These are phyloP conservation scores for Scaeva pyrastri DNA, from an alignment of 2,888 invertebrate species.

Conservation along the genomic window DNA sequence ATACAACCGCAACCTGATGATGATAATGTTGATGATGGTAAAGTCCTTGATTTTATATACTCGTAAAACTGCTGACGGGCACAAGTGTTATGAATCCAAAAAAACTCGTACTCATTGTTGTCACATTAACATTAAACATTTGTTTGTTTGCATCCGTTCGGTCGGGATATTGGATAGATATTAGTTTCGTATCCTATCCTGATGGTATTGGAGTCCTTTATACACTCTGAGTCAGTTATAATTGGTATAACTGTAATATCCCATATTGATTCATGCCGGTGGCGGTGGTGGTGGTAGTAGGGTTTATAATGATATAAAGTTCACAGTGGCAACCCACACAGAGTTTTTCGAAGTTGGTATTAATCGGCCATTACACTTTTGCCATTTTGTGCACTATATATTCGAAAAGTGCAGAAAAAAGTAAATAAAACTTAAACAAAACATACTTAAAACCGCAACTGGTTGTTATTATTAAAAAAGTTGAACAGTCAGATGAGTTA, in stretches of 20 bases:
- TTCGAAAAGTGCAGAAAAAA: background rate
- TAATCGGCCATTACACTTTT: slow-evolving; percentile 48
- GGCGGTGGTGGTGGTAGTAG: background rate
- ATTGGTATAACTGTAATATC: slow-evolving; percentile 38
- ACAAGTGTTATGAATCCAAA: slow-evolving; percentile 17
- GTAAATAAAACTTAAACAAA: slow-evolving; percentile 25
- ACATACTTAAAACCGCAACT: slow-evolving; percentile 48
- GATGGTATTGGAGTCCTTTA: slow-evolving; percentile 12
- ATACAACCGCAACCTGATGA: background rate
- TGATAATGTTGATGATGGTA: background rate
- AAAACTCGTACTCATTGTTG: background rate
- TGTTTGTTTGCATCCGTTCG: slow-evolving; percentile 23
- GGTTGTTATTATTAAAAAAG: slow-evolving; percentile 68
- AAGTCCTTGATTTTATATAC: slow-evolving; percentile 41
- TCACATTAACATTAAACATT: slow-evolving; percentile 23
- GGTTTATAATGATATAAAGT: slow-evolving; percentile 7
- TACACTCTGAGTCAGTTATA: slow-evolving; percentile 36
- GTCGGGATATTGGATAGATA: slow-evolving; percentile 32
- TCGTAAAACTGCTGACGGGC: slow-evolving; percentile 20
- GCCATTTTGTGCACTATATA: background rate
- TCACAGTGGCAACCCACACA: background rate
- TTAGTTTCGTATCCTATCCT: slow-evolving; percentile 1
- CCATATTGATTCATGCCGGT: slow-evolving; percentile 17
- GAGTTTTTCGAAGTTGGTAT: slow-evolving; percentile 8
- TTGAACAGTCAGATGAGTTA: slow-evolving; percentile 66